A percentile compares a stretch with the other conserved stretches of the same genome.
These are phyloP conservation scores for Steromphala cineraria DNA, from an alignment of 2,888 invertebrate species.

Conservation along the genomic window DNA sequence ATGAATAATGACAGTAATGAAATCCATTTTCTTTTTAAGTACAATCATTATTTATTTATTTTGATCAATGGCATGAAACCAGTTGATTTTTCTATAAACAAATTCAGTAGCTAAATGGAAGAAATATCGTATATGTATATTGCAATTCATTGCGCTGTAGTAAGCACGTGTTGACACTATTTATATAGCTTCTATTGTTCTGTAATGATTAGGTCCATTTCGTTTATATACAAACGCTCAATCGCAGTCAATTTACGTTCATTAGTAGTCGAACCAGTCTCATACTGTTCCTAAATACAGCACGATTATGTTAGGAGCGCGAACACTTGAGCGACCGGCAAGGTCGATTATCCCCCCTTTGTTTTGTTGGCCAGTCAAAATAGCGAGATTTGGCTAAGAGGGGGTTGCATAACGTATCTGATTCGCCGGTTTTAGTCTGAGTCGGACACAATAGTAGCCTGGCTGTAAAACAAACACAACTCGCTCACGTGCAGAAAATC, in stretches of 20 bases:
- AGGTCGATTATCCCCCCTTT: neutral
- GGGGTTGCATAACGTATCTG: neutral
- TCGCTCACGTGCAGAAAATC: neutral
- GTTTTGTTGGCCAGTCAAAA: neutral
- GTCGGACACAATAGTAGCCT: neutral
- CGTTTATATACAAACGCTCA: neutral
- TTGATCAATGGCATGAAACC: too few species aligned
- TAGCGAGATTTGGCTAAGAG: neutral
- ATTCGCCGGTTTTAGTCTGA: neutral
- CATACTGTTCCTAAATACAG: too few species aligned
- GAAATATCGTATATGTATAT: too few species aligned
- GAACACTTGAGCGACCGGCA: neutral
- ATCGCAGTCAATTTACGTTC: neutral
- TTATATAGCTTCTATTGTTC: too few species aligned
- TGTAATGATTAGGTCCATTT: too few species aligned
- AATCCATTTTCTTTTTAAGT: too few species aligned
- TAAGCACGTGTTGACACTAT: too few species aligned
- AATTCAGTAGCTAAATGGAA: too few species aligned
- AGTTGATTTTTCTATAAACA: too few species aligned
- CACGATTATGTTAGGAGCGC: neutral
- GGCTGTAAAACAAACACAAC: neutral
- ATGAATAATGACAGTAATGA: too few species aligned
- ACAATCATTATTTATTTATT: too few species aligned
- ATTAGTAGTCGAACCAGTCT: neutral
- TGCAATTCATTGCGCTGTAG: too few species aligned